phyloP scores from a whole-genome alignment of 2,113 vertebrate species.

The Aythya baeri region DNA sequence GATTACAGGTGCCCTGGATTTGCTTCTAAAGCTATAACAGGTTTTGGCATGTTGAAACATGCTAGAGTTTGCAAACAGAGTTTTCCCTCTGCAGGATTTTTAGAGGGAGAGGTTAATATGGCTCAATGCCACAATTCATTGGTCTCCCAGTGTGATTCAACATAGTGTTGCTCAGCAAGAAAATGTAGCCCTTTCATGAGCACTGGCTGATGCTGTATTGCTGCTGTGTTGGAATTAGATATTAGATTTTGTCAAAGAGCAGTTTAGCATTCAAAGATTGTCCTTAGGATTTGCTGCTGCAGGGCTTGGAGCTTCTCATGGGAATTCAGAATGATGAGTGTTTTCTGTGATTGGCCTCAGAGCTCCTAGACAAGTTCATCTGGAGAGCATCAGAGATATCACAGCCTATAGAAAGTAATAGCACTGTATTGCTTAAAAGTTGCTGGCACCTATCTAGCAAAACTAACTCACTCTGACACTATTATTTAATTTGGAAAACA shows the following conservation, averaged over 20 bases:
- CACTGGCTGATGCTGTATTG: background rate
- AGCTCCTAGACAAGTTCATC: background rate
- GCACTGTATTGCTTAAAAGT: background rate
- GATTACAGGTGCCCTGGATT: background rate
- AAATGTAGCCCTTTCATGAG: conserved; percentile 34
- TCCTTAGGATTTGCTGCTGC: background rate
- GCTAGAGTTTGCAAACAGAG: background rate
- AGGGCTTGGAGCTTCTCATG: background rate
- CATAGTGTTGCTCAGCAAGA: conserved; percentile 14
- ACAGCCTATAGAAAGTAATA: background rate
- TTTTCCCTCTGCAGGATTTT: conserved; percentile 8
- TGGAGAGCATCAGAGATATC: background rate
- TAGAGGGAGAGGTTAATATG: background rate
- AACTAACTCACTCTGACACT: background rate
- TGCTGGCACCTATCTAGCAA: background rate
- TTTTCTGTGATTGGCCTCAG: background rate
- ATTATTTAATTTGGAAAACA: background rate
- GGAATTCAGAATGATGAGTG: background rate
- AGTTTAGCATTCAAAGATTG: background rate
- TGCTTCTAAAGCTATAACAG: background rate
- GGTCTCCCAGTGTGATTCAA: conserved; percentile 3
- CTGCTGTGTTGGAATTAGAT: background rate
- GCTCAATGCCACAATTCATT: conserved; percentile 22
- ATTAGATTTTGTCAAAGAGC: background rate
- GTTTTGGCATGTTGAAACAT: background rate